A percentile compares a stretch with the other conserved stretches of the same genome.
phyloP scores from a whole-genome alignment of 2,113 vertebrate species.

The Paralichthys olivaceus region DNA sequence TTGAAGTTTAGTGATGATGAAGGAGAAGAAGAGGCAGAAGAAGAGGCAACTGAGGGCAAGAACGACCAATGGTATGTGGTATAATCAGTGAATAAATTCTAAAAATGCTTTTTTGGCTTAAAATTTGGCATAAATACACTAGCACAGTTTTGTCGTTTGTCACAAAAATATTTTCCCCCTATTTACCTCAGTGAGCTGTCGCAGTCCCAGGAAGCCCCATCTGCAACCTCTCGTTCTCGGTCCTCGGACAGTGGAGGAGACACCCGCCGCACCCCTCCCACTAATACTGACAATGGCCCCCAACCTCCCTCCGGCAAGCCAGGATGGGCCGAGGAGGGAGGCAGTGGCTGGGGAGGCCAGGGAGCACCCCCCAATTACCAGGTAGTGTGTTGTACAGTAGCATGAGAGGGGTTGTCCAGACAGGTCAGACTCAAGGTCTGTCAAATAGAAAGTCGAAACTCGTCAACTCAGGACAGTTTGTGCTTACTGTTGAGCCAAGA shows the following conservation, averaged over 20 bases:
- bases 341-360: constrained; percentile 76
- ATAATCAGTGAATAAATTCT: background rate
- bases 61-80: constrained; percentile 78
- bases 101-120: background rate
- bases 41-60: constrained; percentile 82
- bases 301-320: constrained; percentile 85
- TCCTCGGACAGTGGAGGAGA: constrained; percentile 77
- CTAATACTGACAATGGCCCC: constrained; percentile 79
- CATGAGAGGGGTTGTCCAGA: background rate
- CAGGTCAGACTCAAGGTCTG: background rate
- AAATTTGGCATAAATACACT: background rate
- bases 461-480: background rate
- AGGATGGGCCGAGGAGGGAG: constrained; percentile 87
- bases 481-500: constrained; percentile 1
- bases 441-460: constrained; percentile 2
- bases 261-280: constrained; percentile 79
- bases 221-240: constrained; percentile 69
- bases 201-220: constrained; percentile 74
- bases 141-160: background rate
- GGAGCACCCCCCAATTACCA: constrained; percentile 82
- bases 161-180: background rate
- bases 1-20: constrained; percentile 96
- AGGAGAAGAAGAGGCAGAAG: constrained; percentile 90
- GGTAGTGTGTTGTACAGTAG: constrained; percentile 72
- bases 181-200: constrained; percentile 68